Evolutionary conservation across 2,113 vertebrate genomes (phyloP), one percentile per base, ranked within the genome.

Genomic region (Sminthopsis crassicaudata): DNA sequence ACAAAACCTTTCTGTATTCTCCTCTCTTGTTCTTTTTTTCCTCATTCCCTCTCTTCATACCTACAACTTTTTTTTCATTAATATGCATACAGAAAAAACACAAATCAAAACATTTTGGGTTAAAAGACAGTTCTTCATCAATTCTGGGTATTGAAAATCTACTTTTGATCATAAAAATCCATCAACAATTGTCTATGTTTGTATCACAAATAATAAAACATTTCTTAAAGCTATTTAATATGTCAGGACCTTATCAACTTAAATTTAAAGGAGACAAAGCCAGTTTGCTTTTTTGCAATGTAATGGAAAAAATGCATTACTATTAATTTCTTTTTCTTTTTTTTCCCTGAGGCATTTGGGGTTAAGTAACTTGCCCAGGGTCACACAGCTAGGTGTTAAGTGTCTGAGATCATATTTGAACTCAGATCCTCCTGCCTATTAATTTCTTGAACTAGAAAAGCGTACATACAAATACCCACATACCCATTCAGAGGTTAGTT

Each of bases 281-380:
- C 53, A 91, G 24, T 92, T 94, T 93, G 24, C n/a, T 94, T 89
- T 95, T 53, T 25, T 50, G 46, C 3, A 92, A 22, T 46, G 16
- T 94, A 96, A 94, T 94, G 51, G 92, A 92, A 46, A 46, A 94
- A 96, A 96, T 26, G 90, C 60, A 93, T 30, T 50, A 3, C 26
- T 53, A 27, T 92, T 95, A n/a, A 94, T 96, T 96, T 90, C 60
- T 91, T 89, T n/a, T n/a, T n/a, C n/a, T n/a, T n/a, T n/a, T n/a
- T n/a, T n/a, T n/a, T n/a, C n/a, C n/a, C n/a, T n/a, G n/a, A n/a
- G n/a, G n/a, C n/a, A n/a, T n/a, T n/a, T n/a, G n/a, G n/a, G n/a
- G n/a, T n/a, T n/a, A n/a, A n/a, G n/a, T n/a, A n/a, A n/a, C n/a
- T n/a, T n/a, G n/a, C n/a, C n/a, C n/a, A n/a, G n/a, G n/a, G n/a